Conservation (phyloP, 2,797 vertebrate species). For the Sebastes hopkinsi region DNA sequence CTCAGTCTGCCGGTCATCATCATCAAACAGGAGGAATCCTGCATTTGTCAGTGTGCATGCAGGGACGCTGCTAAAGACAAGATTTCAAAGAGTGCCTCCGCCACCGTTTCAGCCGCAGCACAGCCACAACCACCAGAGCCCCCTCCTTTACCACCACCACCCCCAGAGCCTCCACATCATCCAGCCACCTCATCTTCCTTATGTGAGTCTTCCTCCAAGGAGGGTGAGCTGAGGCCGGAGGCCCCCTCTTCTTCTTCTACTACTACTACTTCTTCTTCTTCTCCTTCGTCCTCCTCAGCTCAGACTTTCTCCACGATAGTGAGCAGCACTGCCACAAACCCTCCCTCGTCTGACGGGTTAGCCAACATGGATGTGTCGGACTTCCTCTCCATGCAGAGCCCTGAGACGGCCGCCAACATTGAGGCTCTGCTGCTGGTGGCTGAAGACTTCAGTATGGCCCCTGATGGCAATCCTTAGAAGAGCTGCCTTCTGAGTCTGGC, state of each 20-base stretch:
- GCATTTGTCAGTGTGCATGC: constrained; percentile 98
- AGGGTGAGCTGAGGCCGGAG: constrained; percentile 57
- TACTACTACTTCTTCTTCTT: constrained; percentile 6
- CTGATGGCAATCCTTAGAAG: constrained; percentile 85
- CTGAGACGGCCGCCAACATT: constrained; percentile 85
- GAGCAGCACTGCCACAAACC: constrained; percentile 54
- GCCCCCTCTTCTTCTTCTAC: constrained; percentile 25
- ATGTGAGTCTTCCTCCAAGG: constrained; percentile 72
- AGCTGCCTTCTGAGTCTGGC: constrained; percentile 38
- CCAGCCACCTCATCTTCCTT: constrained; percentile 56
- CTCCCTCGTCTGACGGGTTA: constrained; percentile 83
- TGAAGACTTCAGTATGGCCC: constrained; percentile 87
- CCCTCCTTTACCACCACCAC: constrained; percentile 42
- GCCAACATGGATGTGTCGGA: constrained; percentile 93
- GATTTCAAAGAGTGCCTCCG: constrained; percentile 81
- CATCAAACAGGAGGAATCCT: constrained; percentile 99
- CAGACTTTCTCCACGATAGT: constrained; percentile 70
- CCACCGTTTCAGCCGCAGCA: constrained; percentile 42
- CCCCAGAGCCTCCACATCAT: constrained; percentile 74
- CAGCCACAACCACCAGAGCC: constrained; percentile 61
- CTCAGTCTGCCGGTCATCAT: constrained; percentile 98
- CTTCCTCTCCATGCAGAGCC: constrained; percentile 93
- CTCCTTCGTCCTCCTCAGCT: constrained; percentile 53
- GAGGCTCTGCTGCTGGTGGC: constrained; percentile 93
- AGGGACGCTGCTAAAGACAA: constrained; percentile 94